Evolutionary conservation across 2,113 vertebrate species (phyloP).

Genomic region (Thymallus thymallus): DNA sequence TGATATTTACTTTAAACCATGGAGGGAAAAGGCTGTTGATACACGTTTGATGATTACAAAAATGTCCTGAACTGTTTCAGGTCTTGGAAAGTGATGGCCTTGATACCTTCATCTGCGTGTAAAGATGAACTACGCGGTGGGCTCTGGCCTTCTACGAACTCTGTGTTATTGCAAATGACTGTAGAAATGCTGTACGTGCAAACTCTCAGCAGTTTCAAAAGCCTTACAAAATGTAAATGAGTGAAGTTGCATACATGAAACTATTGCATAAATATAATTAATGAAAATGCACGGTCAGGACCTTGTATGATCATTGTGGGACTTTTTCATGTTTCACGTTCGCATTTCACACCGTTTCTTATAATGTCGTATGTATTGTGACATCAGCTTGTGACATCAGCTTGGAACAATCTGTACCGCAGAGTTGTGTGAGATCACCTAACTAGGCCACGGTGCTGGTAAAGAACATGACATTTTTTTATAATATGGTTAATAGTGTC

Average conservation of each 20-base stretch:
- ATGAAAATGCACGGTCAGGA: too few relatives aligned
- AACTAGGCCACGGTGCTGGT: slow-evolving; percentile 8
- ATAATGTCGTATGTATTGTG: too few relatives aligned
- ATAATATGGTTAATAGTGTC: slow-evolving; percentile 19
- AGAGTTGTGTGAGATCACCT: background rate
- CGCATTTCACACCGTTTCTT: too few relatives aligned
- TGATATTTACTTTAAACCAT: background rate
- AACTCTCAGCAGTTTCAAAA: background rate
- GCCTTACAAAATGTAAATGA: too few relatives aligned
- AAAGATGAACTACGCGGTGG: background rate
- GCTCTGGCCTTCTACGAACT: background rate
- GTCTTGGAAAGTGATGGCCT: background rate
- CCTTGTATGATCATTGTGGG: too few relatives aligned
- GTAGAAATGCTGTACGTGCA: background rate
- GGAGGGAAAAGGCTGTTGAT: background rate
- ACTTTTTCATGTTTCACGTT: too few relatives aligned
- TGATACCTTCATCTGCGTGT: background rate
- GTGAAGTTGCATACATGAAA: too few relatives aligned
- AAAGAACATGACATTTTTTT: background rate
- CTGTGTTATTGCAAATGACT: background rate
- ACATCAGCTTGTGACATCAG: too few relatives aligned
- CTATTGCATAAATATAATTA: too few relatives aligned
- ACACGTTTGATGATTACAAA: background rate
- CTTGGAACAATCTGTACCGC: background rate
- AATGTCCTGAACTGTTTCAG: background rate